Evolutionary conservation across 1,140 invertebrate genomes (phyloP).

Genomic region (Paramacrobiotus metropolitanus): DNA sequence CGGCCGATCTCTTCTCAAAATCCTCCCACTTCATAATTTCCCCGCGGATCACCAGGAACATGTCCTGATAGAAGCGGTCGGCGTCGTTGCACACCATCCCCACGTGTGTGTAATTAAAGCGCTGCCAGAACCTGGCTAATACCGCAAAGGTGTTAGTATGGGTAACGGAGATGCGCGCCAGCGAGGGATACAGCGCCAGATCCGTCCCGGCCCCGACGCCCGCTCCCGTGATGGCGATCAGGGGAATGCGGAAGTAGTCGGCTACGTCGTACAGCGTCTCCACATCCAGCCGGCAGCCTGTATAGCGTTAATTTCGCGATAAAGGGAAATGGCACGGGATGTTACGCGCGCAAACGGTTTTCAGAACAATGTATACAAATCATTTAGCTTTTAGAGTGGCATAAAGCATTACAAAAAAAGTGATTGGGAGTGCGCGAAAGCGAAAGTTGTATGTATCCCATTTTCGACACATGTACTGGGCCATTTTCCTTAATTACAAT

Average conservation of each 20-base stretch:
- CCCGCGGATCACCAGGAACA: background rate
- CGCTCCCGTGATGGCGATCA: background rate
- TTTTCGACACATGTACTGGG: too few relatives aligned
- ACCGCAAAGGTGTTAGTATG: background rate
- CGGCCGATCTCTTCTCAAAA: too few relatives aligned
- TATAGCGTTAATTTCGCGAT: too few relatives aligned
- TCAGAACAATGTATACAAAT: too few relatives aligned
- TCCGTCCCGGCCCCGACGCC: background rate
- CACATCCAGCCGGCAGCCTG: background rate
- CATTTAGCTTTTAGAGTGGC: too few relatives aligned
- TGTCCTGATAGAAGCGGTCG: background rate
- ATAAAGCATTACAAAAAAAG: too few relatives aligned
- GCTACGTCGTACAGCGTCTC: background rate
- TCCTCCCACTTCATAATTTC: too few relatives aligned
- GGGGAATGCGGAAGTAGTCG: background rate
- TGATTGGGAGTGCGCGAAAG: too few relatives aligned
- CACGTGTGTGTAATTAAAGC: background rate
- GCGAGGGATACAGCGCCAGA: background rate
- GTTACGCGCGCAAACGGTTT: too few relatives aligned
- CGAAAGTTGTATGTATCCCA: too few relatives aligned
- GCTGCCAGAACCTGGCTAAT: background rate
- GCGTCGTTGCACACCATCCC: background rate
- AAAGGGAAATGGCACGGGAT: too few relatives aligned
- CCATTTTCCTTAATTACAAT: too few relatives aligned
- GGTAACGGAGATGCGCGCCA: background rate